Conservation (phyloP, 2,797 vertebrate species). For the Hapalemur alaotrensis region DNA sequence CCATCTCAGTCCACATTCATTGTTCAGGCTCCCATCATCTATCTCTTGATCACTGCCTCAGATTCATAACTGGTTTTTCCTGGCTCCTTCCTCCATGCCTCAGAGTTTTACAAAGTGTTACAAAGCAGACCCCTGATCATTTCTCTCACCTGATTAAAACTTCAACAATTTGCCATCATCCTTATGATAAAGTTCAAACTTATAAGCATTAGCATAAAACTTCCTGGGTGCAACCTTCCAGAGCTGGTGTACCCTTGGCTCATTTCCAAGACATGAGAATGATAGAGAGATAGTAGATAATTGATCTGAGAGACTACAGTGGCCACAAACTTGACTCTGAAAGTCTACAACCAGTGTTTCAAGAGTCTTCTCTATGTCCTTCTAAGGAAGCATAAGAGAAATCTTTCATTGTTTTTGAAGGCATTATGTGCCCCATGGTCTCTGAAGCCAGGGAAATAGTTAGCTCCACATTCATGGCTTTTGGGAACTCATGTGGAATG, state of each 20-base stretch:
- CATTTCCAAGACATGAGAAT: not conserved
- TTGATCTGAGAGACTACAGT: not conserved
- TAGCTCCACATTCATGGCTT: slow-evolving; percentile 8
- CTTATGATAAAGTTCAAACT: not conserved
- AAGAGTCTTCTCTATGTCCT: not conserved
- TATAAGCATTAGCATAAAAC: not conserved
- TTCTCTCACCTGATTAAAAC: not conserved
- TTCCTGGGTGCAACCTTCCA: not conserved
- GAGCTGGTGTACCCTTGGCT: not conserved
- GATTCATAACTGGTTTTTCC: not conserved
- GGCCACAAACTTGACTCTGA: not conserved
- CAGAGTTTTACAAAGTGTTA: not conserved
- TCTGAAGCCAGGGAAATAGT: slow-evolving; percentile 11
- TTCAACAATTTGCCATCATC: not conserved
- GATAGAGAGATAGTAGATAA: not conserved
- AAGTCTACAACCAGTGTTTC: not conserved
- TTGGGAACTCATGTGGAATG: slow-evolving; percentile 13
- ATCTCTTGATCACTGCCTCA: not conserved
- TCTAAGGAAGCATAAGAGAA: not conserved
- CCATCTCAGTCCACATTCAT: not conserved
- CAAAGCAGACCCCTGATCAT: not conserved
- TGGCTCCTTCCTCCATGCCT: not conserved
- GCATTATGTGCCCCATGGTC: not conserved
- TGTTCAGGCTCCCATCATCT: not conserved
- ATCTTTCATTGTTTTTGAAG: slow-evolving; percentile 16